Evolutionary conservation across 2,888 invertebrate species (phyloP).

Genomic region (Neocrepidodera transversa): DNA sequence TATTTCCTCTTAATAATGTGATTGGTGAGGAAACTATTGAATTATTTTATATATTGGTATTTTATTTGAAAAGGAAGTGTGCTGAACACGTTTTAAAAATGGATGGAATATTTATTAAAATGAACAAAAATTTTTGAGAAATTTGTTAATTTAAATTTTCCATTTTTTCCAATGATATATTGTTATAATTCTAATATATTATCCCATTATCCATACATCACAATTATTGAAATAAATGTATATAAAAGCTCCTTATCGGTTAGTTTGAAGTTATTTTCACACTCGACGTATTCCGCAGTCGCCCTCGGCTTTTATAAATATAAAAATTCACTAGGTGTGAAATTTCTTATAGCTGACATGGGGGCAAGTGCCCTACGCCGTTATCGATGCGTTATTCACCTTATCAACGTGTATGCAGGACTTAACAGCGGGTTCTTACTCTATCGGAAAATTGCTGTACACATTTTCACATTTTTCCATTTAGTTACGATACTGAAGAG

Average conservation of each 20-base stretch:
- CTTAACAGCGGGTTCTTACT: conserved; percentile 54
- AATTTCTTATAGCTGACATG: conserved; percentile 47
- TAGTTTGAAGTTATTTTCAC: conserved; percentile 55
- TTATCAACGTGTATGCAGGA: conserved; percentile 58
- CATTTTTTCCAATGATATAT: too few relatives aligned
- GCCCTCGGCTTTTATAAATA: conserved; percentile 58
- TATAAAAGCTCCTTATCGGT: conserved; percentile 32
- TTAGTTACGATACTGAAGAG: conserved; percentile 10
- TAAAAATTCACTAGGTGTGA: conserved; percentile 60
- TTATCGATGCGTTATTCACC: conserved; percentile 51
- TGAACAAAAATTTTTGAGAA: too few relatives aligned
- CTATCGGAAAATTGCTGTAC: conserved; percentile 55
- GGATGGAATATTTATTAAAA: too few relatives aligned
- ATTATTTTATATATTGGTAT: too few relatives aligned
- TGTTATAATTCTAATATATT: too few relatives aligned
- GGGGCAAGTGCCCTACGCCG: conserved; percentile 38
- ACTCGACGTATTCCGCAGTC: conserved; percentile 40
- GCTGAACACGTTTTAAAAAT: background rate
- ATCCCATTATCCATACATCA: background rate
- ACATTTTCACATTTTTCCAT: conserved; percentile 42
- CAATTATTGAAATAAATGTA: conserved; percentile 23
- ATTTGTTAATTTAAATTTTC: too few relatives aligned
- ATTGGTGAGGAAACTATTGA: conserved; percentile 12
- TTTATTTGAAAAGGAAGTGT: background rate
- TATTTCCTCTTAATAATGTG: conserved; percentile 31